phyloP scores from a whole-genome alignment of 2,113 vertebrate species.

The Bungarus multicinctus region DNA sequence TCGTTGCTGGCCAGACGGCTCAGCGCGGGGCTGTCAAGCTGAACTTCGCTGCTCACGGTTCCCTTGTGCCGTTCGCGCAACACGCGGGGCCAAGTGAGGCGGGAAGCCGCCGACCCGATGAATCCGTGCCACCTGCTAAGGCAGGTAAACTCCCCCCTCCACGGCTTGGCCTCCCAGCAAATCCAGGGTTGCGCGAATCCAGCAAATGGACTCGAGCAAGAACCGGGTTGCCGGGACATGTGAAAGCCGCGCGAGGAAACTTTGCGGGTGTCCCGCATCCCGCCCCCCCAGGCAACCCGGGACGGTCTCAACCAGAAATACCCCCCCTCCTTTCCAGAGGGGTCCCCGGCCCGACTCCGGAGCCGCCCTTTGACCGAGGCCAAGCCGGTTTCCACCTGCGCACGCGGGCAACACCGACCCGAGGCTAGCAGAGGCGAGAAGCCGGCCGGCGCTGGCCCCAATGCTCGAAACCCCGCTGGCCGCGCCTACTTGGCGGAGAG shows the following conservation, averaged over 20 bases:
- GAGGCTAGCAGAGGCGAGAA: not conserved
- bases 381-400: not conserved
- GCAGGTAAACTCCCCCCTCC: no score
- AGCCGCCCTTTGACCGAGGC: not conserved
- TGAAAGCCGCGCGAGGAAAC: not conserved
- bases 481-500: no score
- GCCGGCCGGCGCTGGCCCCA: no score
- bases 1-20: not conserved
- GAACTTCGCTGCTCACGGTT: no score
- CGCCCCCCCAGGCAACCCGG: rapidly evolving
- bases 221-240: not conserved
- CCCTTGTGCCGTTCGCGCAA: not conserved
- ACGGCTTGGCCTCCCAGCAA: no score
- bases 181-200: no score
- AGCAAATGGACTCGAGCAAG: not conserved
- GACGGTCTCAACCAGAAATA: not conserved
- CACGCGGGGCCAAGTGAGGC: no score
- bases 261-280: not conserved
- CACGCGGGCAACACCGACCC: not conserved
- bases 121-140: not conserved
- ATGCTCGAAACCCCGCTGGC: not conserved
- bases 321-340: not conserved
- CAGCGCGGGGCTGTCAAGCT: not conserved
- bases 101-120: no score
- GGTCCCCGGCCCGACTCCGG: not conserved